Conservation (phyloP, 2,797 vertebrate genomes). For the Halcyon leucocephala region DNA sequence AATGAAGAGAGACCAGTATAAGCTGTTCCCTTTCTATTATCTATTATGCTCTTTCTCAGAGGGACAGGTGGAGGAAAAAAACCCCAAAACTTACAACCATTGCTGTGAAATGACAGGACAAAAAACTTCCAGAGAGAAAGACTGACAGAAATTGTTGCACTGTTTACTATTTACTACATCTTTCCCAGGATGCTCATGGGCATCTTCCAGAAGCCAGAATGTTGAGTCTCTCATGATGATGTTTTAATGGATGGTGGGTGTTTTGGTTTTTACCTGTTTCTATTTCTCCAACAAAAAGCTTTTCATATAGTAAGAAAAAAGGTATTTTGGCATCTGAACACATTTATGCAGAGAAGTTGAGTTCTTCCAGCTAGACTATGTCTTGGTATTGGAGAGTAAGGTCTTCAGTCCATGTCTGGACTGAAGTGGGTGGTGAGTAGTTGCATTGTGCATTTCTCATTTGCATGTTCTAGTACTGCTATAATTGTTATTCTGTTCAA, state of each 20-base stretch:
- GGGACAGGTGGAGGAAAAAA: neutral
- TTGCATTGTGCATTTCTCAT: too few species aligned
- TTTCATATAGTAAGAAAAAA: neutral
- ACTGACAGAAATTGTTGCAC: too few species aligned
- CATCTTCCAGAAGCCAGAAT: neutral
- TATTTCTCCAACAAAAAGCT: neutral
- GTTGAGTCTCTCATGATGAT: too few species aligned
- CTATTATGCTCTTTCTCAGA: neutral
- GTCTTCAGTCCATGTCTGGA: neutral
- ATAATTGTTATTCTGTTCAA: too few species aligned
- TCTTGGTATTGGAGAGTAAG: neutral
- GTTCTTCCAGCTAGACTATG: neutral
- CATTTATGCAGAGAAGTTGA: neutral
- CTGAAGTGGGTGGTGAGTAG: too few species aligned
- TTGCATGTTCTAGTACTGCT: too few species aligned
- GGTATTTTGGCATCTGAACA: neutral
- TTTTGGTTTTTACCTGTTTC: neutral
- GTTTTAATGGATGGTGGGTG: neutral
- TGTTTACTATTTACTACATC: neutral
- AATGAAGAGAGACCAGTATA: too few species aligned
- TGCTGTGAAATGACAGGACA: neutral
- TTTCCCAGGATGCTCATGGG: neutral
- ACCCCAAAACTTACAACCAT: neutral
- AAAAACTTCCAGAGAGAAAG: neutral
- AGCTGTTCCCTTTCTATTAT: neutral